Conservation (phyloP, 2,888 invertebrate species). For the Microctonus brassicae region DNA sequence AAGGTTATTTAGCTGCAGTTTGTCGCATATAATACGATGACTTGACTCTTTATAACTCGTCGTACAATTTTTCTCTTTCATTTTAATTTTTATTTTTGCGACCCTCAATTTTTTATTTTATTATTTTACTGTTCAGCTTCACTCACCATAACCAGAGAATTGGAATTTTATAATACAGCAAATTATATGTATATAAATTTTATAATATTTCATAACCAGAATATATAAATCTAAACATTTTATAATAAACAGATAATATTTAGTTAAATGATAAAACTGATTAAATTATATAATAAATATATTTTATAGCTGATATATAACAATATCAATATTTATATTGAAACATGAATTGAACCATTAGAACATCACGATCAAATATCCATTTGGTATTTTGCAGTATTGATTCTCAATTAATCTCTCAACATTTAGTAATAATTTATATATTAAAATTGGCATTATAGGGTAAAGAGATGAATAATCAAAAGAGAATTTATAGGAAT, state of each 20-base stretch:
- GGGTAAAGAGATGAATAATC: no score
- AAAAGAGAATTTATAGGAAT: neutral
- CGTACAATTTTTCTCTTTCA: neutral
- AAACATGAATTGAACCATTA: no score
- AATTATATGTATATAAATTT: neutral
- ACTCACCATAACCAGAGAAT: neutral
- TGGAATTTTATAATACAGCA: neutral
- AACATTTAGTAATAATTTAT: neutral
- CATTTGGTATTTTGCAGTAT: neutral
- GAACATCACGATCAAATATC: conserved; percentile 1
- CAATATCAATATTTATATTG: no score
- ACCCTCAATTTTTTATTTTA: neutral
- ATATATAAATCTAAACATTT: neutral
- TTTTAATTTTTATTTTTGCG: neutral
- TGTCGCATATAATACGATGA: neutral
- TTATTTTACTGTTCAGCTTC: neutral
- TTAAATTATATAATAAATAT: neutral
- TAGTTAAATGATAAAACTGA: neutral
- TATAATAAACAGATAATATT: neutral
- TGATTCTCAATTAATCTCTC: neutral
- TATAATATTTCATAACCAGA: neutral
- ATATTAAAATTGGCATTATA: neutral
- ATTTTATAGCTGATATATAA: neutral
- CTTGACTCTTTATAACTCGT: neutral
- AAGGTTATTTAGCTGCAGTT: conserved; percentile 3